phyloP scores from a whole-genome alignment of 2,888 invertebrate genomes.

The Bembecia ichneumoniformis region DNA sequence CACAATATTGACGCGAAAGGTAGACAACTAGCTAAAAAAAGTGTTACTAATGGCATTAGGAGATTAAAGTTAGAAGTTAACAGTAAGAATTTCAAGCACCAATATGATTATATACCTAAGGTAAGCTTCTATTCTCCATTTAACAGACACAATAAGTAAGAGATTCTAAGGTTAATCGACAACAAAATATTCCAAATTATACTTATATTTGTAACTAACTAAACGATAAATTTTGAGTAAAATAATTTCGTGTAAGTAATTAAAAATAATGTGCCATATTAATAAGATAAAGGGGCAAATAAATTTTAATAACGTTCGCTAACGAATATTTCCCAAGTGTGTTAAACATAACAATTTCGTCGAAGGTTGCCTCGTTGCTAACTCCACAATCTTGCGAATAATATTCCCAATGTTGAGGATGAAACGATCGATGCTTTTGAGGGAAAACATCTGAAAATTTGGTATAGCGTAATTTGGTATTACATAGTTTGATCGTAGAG shows the following conservation, averaged over 20 bases:
- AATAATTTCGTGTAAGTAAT: too few relatives aligned
- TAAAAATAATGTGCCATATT: too few relatives aligned
- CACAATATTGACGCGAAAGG: constrained; percentile 35
- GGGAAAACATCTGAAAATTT: background rate
- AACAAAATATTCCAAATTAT: too few relatives aligned
- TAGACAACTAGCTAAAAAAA: constrained; percentile 3
- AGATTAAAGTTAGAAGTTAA: background rate
- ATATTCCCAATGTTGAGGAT: too few relatives aligned
- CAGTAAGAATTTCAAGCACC: too few relatives aligned
- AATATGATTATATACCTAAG: too few relatives aligned
- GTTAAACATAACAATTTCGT: background rate
- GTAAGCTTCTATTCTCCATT: too few relatives aligned
- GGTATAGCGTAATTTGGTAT: background rate
- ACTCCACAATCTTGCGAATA: background rate
- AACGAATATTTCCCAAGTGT: background rate
- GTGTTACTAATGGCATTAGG: constrained; percentile 4
- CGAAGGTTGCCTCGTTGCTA: background rate
- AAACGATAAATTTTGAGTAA: too few relatives aligned
- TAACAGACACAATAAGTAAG: too few relatives aligned
- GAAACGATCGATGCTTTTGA: background rate
- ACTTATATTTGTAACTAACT: too few relatives aligned
- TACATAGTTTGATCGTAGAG: too few relatives aligned
- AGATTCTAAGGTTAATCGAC: too few relatives aligned
- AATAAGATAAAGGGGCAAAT: background rate
- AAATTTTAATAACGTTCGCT: background rate